A percentile compares a stretch with the other conserved stretches of the same genome.
These are phyloP conservation scores for Lampris incognitus DNA, from an alignment of 2,113 vertebrate genomes.

Conservation along the genomic window DNA sequence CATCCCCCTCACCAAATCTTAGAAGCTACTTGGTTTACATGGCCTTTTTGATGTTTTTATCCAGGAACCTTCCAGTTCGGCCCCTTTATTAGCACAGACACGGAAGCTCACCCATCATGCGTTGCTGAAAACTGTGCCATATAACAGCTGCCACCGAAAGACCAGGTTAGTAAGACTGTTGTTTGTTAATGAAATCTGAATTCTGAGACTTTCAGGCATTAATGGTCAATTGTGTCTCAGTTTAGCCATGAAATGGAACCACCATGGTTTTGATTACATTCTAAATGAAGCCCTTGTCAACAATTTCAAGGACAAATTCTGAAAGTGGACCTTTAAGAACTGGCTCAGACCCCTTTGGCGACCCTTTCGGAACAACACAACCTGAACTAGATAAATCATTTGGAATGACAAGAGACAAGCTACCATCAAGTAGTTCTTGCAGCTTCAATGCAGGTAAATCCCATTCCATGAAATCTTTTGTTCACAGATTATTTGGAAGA, in stretches of 20 bases:
- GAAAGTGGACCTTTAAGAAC: constrained; percentile 10
- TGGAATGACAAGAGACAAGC: neutral
- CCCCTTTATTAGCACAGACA: constrained; percentile 88
- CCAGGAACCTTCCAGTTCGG: constrained; percentile 74
- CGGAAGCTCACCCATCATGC: constrained; percentile 86
- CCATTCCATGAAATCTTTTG: neutral
- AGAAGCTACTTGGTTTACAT: neutral
- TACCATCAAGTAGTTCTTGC: neutral
- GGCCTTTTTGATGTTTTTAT: constrained; percentile 15
- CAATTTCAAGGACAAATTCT: constrained; percentile 60
- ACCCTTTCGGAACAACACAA: neutral
- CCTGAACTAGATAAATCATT: neutral
- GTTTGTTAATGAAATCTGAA: neutral
- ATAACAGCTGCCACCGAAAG: constrained; percentile 89
- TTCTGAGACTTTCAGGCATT: no score
- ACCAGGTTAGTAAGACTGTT: constrained; percentile 71
- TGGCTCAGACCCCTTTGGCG: neutral
- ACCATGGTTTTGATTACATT: neutral
- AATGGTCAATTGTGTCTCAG: neutral
- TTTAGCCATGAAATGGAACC: neutral
- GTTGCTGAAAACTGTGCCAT: constrained; percentile 85
- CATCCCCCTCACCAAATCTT: neutral
- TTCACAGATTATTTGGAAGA: neutral
- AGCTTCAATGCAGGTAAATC: constrained; percentile 43
- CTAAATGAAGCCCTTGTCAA: neutral